Base-by-base conservation (phyloP, 2,113 vertebrate species). In the Grammomys dolichurus region DNA sequence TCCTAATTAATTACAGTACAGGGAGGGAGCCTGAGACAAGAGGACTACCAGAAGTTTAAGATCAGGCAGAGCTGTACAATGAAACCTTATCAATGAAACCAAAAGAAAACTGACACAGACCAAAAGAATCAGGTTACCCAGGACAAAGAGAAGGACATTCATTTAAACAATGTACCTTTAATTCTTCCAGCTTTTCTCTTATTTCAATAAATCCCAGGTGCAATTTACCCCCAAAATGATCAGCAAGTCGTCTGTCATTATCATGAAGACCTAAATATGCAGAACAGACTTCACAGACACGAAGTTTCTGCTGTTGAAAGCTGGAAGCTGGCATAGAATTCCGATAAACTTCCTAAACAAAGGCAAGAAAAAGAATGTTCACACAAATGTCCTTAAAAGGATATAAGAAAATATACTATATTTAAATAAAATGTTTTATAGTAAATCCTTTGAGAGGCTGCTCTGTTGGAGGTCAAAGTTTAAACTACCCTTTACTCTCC, bases 311-410 rank as follows among this genome's bases (percentile, higher is more conserved):
- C 97, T 99, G 99, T 63, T 99, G 99, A 97, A 99, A 99, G 98
- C 99, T 99, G 95, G 99, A 99, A 63, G 99, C 99, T 70, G 99
- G 99, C 99, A 99, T 99, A 2, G 99, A 99, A 98, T 99, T 99
- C 95, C 99, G 99, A 98, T 99, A 99, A 28, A 99, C 98, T 97
- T 99, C 99, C 99, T 99, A 98, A 51, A 96, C 17, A 89, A 94
- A 88, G 96, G 87, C 63, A n/a, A 93, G 7, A 95, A 92, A 91
- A 95, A 48, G 7, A 76, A 89, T 26, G 11, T 72, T 87, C 33
- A 87, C 28, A 65, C 33, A 91, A 97, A 89, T 67, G 26, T 89
- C 58, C 87, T 0, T 54, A 54, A 75, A 73, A 65, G 14, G 33
- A 26, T 72, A 0, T 13, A 84, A 72, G 22, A 90, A 93, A 85